These are phyloP conservation scores for Vimba vimba DNA, from an alignment of 2,113 vertebrate genomes.

Conservation along the genomic window DNA sequence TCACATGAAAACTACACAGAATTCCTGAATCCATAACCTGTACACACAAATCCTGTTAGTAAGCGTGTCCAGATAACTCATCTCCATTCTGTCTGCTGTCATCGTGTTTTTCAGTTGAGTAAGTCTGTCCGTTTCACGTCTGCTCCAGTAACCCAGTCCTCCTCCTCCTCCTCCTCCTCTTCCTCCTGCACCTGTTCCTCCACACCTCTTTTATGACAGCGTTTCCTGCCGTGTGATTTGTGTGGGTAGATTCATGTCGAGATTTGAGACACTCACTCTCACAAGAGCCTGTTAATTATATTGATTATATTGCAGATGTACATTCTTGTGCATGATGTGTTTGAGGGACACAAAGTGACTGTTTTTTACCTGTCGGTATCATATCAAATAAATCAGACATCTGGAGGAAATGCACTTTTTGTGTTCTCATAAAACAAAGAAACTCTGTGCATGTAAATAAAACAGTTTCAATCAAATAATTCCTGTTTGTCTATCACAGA, in stretches of 20 bases:
- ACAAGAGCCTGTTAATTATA: background rate
- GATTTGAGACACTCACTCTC: background rate
- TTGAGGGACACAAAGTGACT: background rate
- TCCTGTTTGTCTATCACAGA: too few relatives aligned
- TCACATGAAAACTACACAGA: background rate
- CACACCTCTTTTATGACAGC: background rate
- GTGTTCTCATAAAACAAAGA: background rate
- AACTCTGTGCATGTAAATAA: too few relatives aligned
- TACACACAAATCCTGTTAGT: background rate
- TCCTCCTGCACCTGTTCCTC: background rate
- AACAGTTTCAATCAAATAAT: too few relatives aligned
- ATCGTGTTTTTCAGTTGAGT: conserved; percentile 4
- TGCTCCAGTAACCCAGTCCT: conserved; percentile 30
- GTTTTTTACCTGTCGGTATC: background rate
- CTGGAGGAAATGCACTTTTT: background rate
- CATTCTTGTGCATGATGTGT: background rate
- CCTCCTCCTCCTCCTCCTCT: background rate
- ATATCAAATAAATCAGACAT: background rate
- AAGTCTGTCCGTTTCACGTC: background rate
- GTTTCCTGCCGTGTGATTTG: background rate
- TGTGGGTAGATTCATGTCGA: background rate
- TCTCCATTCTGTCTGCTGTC: background rate
- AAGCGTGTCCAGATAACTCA: background rate
- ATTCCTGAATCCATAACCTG: background rate
- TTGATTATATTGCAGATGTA: background rate